Evolutionary conservation across 2,888 invertebrate genomes (phyloP).

Genomic region (Mylabris sibirica): DNA sequence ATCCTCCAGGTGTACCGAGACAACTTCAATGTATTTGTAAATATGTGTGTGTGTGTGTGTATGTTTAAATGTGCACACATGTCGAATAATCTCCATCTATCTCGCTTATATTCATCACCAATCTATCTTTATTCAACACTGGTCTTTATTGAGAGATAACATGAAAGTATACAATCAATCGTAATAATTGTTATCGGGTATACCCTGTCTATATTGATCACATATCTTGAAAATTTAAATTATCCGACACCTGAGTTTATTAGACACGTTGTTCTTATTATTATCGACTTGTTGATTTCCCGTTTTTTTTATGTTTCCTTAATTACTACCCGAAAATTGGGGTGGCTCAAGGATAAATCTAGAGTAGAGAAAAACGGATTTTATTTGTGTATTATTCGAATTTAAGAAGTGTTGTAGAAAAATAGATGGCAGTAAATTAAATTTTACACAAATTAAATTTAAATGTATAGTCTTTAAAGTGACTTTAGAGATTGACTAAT

Average conservation of each 20-base stretch:
- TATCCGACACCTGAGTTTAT: conserved; percentile 14
- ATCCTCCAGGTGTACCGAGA: conserved; percentile 54
- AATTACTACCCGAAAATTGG: neutral
- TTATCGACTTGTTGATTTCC: conserved; percentile 13
- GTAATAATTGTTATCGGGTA: no score
- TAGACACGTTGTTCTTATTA: no score
- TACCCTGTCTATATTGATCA: no score
- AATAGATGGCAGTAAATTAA: conserved; percentile 7
- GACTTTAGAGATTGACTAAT: no score
- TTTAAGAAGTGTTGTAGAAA: neutral
- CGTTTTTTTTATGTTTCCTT: neutral
- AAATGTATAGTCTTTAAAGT: no score
- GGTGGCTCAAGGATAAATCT: neutral
- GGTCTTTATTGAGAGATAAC: neutral
- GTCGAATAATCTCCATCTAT: conserved; percentile 9
- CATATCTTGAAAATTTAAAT: no score
- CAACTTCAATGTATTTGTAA: conserved; percentile 25
- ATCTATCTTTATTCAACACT: neutral
- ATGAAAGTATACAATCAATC: neutral
- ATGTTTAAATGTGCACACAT: conserved; percentile 4
- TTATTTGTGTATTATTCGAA: neutral
- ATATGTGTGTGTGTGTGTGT: conserved; percentile 4
- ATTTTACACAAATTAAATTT: conserved; percentile 2
- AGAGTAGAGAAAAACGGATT: no score
- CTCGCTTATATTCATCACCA: neutral